Evolutionary conservation across 2,888 invertebrate species (phyloP), one percentile per base, ranked within the genome.

Genomic region (Macroteleia sp.): DNA sequence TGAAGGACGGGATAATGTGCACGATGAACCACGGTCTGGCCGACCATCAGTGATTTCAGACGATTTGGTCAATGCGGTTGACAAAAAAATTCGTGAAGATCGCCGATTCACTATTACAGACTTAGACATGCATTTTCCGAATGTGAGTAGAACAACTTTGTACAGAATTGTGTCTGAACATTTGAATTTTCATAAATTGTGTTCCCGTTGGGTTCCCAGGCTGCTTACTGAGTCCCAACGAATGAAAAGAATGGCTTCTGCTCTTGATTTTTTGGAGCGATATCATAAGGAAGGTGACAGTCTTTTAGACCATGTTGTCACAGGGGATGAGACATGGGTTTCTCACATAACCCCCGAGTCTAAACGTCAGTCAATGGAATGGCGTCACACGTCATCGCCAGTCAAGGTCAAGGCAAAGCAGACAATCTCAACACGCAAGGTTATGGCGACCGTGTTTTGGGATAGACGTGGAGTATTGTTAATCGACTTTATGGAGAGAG

Each of bases 271-370:
- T 17, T 34, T 52, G 32, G 10, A 1, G 1, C 70, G 79, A 19
- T 83, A 80, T 70, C 22, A 36, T 28, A 52, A 66, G 12, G 81
- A 83, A 46, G 78, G 79, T 52, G 79, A 82, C 41, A 64, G 78
- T 19, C 80, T 81, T 61, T 79, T 82, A 64, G 64, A 52, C 71
- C 62, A 71, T 52, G 67, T 77, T 30, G 67, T 75, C 25, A 69
- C 59, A 9, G 48, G 69, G 19, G 69, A 78, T 52, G 57, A 64
- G 48, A 75, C 56, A 16, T 76, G 61, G 74, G 42, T 69, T 59
- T 17, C 34, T 5, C 3, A 52, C 19, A 9, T 20, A 2, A 52
- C 52, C 1, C 34, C 34, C 8, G 36, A 52, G 34, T 20, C 32
- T 2, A 52, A 52, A 14, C 32, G 10, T 17, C 52, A 52, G 19